phyloP scores from a whole-genome alignment of 2,888 invertebrate species.

The Marasmarcha lunaedactyla region DNA sequence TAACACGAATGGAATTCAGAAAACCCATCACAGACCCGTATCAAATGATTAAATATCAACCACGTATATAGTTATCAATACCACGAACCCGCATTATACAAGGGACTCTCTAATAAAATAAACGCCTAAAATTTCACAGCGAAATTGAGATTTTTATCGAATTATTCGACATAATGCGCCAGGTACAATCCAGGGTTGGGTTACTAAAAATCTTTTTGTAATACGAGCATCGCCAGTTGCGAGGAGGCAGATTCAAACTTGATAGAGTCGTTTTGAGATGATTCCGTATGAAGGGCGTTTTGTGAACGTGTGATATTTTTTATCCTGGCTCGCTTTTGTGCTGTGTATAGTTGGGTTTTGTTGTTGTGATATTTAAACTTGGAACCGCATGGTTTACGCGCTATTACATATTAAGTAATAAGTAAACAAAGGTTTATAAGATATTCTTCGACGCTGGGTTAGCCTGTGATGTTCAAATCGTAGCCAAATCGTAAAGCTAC shows the following conservation, averaged over 20 bases:
- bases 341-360: too few relatives aligned
- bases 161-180: constrained; percentile 22
- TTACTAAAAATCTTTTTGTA: constrained; percentile 6
- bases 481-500: too few relatives aligned
- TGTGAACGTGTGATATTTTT: too few relatives aligned
- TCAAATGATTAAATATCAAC: constrained; percentile 20
- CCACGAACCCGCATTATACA: background rate
- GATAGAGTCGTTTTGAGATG: background rate
- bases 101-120: constrained; percentile 14
- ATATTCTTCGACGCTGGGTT: too few relatives aligned
- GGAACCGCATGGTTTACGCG: too few relatives aligned
- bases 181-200: constrained; percentile 11
- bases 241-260: background rate
- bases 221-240: background rate
- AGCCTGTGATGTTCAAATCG: too few relatives aligned
- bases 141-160: constrained; percentile 30
- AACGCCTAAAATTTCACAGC: constrained; percentile 24
- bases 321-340: too few relatives aligned
- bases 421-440: too few relatives aligned
- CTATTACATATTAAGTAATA: too few relatives aligned
- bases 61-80: constrained; percentile 6
- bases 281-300: too few relatives aligned
- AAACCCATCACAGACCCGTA: constrained; percentile 15
- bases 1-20: background rate
- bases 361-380: too few relatives aligned